A percentile compares a stretch with the other conserved stretches of the same genome.
These are phyloP conservation scores for Aphelocoma coerulescens DNA, from an alignment of 2,113 vertebrate species.

Conservation along the genomic window DNA sequence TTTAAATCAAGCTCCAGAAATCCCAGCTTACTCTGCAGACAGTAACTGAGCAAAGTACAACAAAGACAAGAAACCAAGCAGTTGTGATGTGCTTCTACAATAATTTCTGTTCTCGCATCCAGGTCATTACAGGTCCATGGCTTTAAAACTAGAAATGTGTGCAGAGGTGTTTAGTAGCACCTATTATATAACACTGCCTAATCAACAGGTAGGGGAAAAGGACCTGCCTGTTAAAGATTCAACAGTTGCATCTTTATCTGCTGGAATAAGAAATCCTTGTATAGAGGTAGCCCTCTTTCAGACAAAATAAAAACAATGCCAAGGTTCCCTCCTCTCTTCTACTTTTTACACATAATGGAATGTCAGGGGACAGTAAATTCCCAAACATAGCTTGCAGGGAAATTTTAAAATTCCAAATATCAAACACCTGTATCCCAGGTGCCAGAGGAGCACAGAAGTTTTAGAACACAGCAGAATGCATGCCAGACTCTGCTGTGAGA, in stretches of 20 bases:
- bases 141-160: not conserved
- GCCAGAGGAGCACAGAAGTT: not conserved
- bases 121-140: not conserved
- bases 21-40: not conserved
- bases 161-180: conserved; percentile 2
- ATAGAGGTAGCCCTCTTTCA: not conserved
- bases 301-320: not conserved
- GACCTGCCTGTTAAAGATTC: not conserved
- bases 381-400: not conserved
- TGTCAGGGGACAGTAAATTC: not conserved
- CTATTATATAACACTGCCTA: conserved; percentile 24
- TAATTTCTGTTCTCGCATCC: not conserved
- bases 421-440: not conserved
- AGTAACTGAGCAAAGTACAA: not conserved
- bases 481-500: not conserved
- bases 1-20: not conserved
- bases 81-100: not conserved
- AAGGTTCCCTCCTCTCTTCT: not conserved
- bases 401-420: not conserved
- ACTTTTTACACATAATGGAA: not conserved
- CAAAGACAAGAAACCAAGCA: not conserved
- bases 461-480: not conserved
- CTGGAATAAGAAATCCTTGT: not conserved
- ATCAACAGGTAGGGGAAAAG: not conserved
- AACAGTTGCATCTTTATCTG: not conserved